Evolutionary conservation across 2,113 vertebrate species (phyloP).

Genomic region (Nothobranchius furzeri): DNA sequence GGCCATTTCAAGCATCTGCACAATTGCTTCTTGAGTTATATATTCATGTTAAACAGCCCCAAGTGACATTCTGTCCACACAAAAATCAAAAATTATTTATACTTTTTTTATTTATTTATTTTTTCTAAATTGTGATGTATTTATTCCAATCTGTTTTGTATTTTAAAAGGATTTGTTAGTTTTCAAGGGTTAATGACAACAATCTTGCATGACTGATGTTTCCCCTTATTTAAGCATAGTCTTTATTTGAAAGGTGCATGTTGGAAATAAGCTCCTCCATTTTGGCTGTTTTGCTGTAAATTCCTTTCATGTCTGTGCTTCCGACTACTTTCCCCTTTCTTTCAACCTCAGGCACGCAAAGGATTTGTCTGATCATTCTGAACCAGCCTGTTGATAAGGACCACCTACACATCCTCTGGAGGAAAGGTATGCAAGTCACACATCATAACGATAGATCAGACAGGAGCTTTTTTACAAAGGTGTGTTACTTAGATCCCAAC

Average conservation of each 20-base stretch:
- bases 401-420: slow-evolving; percentile 75
- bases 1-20: too few species aligned
- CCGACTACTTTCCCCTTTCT: slow-evolving; percentile 1
- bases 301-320: not conserved
- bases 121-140: too few species aligned
- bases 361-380: slow-evolving; percentile 78
- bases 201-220: slow-evolving; percentile 6
- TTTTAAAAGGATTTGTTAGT: too few species aligned
- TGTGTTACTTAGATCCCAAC: slow-evolving; percentile 5
- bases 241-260: slow-evolving; percentile 1
- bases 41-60: too few species aligned
- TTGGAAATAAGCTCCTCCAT: slow-evolving; percentile 2
- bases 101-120: too few species aligned
- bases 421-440: slow-evolving; percentile 74
- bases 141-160: not conserved
- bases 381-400: slow-evolving; percentile 78
- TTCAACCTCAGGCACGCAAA: slow-evolving; percentile 71
- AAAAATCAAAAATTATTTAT: too few species aligned
- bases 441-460: slow-evolving; percentile 19
- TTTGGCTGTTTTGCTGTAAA: not conserved
- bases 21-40: too few species aligned
- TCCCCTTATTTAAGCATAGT: slow-evolving; percentile 4
- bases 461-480: slow-evolving; percentile 1
- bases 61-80: too few species aligned
- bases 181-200: not conserved